These are phyloP conservation scores for Eumeta japonica DNA, from an alignment of 1,140 invertebrate genomes.

Conservation along the genomic window DNA sequence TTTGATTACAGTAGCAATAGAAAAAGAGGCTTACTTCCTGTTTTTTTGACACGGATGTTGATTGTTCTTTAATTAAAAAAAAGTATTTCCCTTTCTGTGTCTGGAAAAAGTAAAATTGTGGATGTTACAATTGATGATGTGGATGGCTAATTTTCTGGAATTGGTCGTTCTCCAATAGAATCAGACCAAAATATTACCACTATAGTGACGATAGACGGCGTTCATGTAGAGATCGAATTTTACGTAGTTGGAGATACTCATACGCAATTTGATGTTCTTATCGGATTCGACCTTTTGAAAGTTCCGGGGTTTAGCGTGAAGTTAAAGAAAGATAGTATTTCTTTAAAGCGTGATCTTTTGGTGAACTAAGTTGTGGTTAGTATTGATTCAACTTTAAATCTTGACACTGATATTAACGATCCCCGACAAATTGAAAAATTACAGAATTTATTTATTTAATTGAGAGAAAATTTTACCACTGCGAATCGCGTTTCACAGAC, in stretches of 20 bases:
- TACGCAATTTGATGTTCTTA: conserved; percentile 14
- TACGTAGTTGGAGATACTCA: conserved; percentile 8
- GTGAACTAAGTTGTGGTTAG: too few species aligned
- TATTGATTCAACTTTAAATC: neutral
- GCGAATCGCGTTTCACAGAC: conserved; percentile 9
- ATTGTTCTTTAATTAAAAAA: conserved; percentile 14
- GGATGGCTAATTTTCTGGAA: conserved; percentile 9
- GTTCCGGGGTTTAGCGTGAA: conserved; percentile 13
- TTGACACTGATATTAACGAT: conserved; percentile 5
- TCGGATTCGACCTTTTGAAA: conserved; percentile 14
- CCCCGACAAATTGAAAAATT: conserved; percentile 5
- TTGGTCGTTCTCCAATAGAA: conserved; percentile 4
- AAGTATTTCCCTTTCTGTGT: conserved; percentile 8
- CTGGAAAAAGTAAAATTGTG: conserved; percentile 10
- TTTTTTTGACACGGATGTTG: conserved; percentile 15
- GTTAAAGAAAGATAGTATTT: conserved; percentile 5
- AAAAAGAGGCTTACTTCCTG: conserved; percentile 6
- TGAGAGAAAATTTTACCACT: conserved; percentile 11
- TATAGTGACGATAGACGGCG: conserved; percentile 7
- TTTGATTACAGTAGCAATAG: conserved; percentile 7
- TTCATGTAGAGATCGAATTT: conserved; percentile 7
- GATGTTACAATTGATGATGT: too few species aligned
- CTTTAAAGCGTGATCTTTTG: conserved; percentile 3
- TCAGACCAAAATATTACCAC: conserved; percentile 9
- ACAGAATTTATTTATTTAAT: conserved; percentile 5